Percentiles rank a stretch among this genome's conserved stretches.
Conservation (phyloP, 2,888 invertebrate species). For the Ophion costatus region DNA sequence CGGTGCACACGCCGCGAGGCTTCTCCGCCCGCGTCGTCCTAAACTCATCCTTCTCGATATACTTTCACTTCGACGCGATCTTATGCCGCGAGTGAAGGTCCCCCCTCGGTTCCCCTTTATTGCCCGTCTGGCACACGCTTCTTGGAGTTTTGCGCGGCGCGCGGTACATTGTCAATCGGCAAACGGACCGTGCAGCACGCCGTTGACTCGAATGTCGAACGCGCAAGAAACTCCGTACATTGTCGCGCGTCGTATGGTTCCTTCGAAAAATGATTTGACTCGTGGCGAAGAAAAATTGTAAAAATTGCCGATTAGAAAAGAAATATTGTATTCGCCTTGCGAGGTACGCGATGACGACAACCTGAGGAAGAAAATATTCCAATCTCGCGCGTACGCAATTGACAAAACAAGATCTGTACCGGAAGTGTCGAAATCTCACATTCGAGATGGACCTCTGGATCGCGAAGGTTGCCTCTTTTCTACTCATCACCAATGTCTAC, state of each 20-base stretch:
- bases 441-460: constrained; percentile 55
- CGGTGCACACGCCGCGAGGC: background rate
- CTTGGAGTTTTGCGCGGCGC: constrained; percentile 12
- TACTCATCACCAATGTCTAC: constrained; percentile 48
- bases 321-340: too few relatives aligned
- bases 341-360: background rate
- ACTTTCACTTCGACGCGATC: constrained; percentile 76
- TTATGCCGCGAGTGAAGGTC: constrained; percentile 62
- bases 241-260: background rate
- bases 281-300: background rate
- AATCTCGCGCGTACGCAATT: background rate
- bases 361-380: background rate
- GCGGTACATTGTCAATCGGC: constrained; percentile 38
- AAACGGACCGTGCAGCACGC: constrained; percentile 27
- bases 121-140: constrained; percentile 35
- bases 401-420: background rate
- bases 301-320: background rate
- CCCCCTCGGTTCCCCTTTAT: constrained; percentile 27
- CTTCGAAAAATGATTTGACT: background rate
- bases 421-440: background rate
- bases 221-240: background rate
- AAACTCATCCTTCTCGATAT: constrained; percentile 71
- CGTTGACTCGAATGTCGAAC: background rate
- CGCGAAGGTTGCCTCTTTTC: constrained; percentile 36
- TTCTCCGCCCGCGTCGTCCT: constrained; percentile 67